Percentiles rank a stretch among this genome's conserved stretches.
These are phyloP conservation scores for Zaprionus ornatus DNA, from an alignment of 1,140 invertebrate genomes.

Conservation along the genomic window DNA sequence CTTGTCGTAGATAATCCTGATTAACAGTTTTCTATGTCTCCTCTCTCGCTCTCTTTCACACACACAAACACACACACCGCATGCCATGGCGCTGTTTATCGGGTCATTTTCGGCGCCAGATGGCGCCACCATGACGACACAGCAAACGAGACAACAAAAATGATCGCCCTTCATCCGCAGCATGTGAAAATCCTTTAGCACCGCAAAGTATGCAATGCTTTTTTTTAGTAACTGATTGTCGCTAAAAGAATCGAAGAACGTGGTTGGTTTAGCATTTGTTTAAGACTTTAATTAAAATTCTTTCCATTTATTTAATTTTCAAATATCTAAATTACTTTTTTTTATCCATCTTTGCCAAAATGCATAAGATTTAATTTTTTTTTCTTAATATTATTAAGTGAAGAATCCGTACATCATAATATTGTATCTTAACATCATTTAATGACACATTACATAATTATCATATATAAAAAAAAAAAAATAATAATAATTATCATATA, in stretches of 20 bases:
- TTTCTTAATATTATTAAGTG: no score
- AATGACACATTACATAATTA: no score
- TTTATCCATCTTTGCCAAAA: no score
- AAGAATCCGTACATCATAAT: no score
- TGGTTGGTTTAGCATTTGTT: no score
- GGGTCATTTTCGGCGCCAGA: conserved; percentile 10
- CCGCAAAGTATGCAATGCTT: neutral
- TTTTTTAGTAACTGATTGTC: neutral
- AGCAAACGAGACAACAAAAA: neutral
- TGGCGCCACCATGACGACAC: neutral
- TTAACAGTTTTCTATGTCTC: conserved; percentile 26
- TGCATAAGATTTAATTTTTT: no score
- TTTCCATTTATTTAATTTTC: neutral
- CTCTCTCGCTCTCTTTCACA: neutral
- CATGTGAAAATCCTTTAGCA: neutral
- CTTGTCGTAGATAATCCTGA: conserved; percentile 45
- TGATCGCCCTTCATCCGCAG: neutral
- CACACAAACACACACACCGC: no score
- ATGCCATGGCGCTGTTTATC: conserved; percentile 12
- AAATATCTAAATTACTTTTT: neutral
- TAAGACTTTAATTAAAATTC: no score
- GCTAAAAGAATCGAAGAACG: no score
- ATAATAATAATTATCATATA: no score
- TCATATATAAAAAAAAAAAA: no score
- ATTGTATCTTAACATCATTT: no score